Conservation (phyloP, 2,888 invertebrate species). For the Orgyia antiqua region DNA sequence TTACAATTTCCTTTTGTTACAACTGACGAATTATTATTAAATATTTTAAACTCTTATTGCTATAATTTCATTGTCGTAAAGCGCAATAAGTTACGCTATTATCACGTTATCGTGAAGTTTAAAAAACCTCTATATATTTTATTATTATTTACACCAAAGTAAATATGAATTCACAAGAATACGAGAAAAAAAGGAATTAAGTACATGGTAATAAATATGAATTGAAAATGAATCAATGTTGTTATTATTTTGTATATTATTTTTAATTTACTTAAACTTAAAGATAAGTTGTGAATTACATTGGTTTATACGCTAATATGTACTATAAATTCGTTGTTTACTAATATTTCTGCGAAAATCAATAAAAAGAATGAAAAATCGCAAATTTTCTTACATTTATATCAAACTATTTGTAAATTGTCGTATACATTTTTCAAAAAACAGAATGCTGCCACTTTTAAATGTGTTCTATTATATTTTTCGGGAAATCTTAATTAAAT, state of each 20-base stretch:
- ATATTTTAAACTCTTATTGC: slow-evolving; percentile 55
- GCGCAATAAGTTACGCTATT: slow-evolving; percentile 16
- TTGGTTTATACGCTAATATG: no score
- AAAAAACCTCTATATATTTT: slow-evolving; percentile 15
- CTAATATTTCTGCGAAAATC: slow-evolving; percentile 8
- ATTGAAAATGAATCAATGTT: no score
- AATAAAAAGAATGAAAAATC: no score
- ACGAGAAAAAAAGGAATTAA: neutral
- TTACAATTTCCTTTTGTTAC: slow-evolving; percentile 47
- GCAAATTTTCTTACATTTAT: no score
- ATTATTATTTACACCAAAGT: slow-evolving; percentile 39
- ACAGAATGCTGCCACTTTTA: no score
- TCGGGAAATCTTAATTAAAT: no score
- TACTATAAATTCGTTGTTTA: slow-evolving; percentile 28
- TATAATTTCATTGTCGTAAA: slow-evolving; percentile 44
- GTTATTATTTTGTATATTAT: neutral
- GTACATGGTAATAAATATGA: neutral
- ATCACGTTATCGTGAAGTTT: slow-evolving; percentile 33
- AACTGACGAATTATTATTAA: slow-evolving; percentile 39
- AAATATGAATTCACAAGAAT: slow-evolving; percentile 2
- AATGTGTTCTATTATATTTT: no score
- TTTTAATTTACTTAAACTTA: no score
- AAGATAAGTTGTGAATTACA: no score
- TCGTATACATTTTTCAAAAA: no score
- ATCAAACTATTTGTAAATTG: no score